Percentiles rank a stretch among this genome's conserved stretches.
Conservation (phyloP, 2,113 vertebrate species). For the Fregata magnificens region DNA sequence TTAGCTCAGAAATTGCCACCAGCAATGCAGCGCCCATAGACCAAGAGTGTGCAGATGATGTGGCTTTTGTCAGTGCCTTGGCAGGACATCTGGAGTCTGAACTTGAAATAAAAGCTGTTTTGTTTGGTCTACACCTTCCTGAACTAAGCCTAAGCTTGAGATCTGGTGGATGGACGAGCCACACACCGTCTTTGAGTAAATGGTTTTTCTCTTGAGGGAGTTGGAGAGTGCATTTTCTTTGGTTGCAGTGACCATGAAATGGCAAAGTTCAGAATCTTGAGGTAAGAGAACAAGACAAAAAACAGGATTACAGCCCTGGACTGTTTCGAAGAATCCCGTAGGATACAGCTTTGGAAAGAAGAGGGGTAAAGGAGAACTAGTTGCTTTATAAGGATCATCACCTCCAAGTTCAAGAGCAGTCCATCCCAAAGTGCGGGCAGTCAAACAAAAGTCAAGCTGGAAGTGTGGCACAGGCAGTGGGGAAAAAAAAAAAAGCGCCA, state of each 20-base stretch:
- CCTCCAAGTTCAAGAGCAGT: not conserved
- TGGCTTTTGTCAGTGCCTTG: not conserved
- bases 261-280: not conserved
- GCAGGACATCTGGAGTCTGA: not conserved
- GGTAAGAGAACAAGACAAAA: not conserved
- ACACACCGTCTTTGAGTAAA: not conserved
- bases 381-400: not conserved
- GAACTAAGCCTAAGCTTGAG: not conserved
- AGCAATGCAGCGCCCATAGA: not conserved
- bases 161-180: not conserved
- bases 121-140: not conserved
- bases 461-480: not conserved
- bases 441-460: not conserved
- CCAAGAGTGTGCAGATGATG: not conserved
- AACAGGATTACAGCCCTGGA: not conserved
- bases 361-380: not conserved
- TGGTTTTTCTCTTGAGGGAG: not conserved
- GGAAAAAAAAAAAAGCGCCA: not conserved
- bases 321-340: not conserved
- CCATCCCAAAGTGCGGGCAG: not conserved
- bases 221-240: not conserved
- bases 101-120: not conserved
- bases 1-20: not conserved
- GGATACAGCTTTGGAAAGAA: not conserved
- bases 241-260: not conserved